Percentiles rank a stretch among this genome's conserved stretches.
These are phyloP conservation scores for Coelopa pilipes DNA, from an alignment of 2,888 invertebrate species.

Conservation along the genomic window DNA sequence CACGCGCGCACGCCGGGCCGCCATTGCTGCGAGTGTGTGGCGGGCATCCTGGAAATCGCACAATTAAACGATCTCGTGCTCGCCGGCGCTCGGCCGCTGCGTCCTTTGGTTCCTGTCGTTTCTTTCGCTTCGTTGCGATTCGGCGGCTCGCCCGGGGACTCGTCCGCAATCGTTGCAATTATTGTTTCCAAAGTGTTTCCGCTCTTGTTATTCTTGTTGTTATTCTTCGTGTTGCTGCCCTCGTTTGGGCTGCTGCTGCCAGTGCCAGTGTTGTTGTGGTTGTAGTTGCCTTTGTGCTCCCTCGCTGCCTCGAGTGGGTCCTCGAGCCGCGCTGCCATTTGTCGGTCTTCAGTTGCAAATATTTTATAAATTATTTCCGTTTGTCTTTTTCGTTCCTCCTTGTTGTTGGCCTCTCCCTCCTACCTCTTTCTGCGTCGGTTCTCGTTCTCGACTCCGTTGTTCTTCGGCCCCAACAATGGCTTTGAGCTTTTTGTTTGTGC, in stretches of 20 bases:
- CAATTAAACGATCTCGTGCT: too few relatives aligned
- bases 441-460: not conserved
- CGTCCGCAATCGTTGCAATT: slow-evolving; percentile 35
- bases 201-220: slow-evolving; percentile 10
- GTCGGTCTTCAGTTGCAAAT: slow-evolving; percentile 36
- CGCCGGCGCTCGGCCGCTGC: not conserved
- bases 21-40: too few relatives aligned
- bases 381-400: slow-evolving; percentile 21
- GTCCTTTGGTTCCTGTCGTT: slow-evolving; percentile 2
- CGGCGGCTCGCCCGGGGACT: too few relatives aligned
- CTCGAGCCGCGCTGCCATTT: slow-evolving; percentile 34
- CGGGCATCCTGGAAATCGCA: too few relatives aligned
- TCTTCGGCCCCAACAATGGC: slow-evolving; percentile 6
- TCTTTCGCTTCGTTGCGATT: too few relatives aligned
- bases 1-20: too few relatives aligned
- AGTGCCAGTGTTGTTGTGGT: slow-evolving; percentile 15
- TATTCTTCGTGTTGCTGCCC: slow-evolving; percentile 8
- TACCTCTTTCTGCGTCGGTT: not conserved
- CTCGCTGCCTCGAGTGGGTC: slow-evolving; percentile 9
- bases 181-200: slow-evolving; percentile 36
- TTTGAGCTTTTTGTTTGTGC: slow-evolving; percentile 30
- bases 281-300: slow-evolving; percentile 13
- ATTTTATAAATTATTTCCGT: slow-evolving; percentile 28
- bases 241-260: not conserved
- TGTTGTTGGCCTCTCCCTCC: slow-evolving; percentile 18